Conservation (phyloP, 2,888 invertebrate genomes). For the Ernsta delagoae region DNA sequence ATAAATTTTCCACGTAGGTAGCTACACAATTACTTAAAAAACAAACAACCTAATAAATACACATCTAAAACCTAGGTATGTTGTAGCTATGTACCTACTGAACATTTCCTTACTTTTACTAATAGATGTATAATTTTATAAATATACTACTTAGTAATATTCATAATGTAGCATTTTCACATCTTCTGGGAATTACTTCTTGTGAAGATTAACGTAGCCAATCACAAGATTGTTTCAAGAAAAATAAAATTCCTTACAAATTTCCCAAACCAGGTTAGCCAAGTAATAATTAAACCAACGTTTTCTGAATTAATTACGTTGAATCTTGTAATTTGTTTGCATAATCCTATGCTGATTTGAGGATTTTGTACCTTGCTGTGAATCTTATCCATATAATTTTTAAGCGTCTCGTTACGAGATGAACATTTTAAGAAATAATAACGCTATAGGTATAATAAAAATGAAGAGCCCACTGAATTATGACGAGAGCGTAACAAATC, state of each 20-base stretch:
- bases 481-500: too few species aligned
- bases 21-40: too few species aligned
- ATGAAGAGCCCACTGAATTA: too few species aligned
- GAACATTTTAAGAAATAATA: neutral
- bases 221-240: neutral
- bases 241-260: neutral
- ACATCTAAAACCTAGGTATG: too few species aligned
- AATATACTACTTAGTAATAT: too few species aligned
- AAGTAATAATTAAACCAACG: neutral
- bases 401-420: neutral
- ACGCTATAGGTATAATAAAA: neutral
- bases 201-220: neutral
- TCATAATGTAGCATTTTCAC: neutral
- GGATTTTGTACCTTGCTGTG: neutral
- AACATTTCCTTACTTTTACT: too few species aligned
- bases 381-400: neutral
- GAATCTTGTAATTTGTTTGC: constrained; percentile 9
- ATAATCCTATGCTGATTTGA: constrained; percentile 7
- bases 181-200: neutral
- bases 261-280: constrained; percentile 1
- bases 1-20: too few species aligned
- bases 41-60: too few species aligned
- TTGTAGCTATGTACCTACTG: too few species aligned
- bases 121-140: too few species aligned
- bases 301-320: constrained; percentile 11